phyloP scores from a whole-genome alignment of 2,888 invertebrate genomes.

The Acrobasis consociella region DNA sequence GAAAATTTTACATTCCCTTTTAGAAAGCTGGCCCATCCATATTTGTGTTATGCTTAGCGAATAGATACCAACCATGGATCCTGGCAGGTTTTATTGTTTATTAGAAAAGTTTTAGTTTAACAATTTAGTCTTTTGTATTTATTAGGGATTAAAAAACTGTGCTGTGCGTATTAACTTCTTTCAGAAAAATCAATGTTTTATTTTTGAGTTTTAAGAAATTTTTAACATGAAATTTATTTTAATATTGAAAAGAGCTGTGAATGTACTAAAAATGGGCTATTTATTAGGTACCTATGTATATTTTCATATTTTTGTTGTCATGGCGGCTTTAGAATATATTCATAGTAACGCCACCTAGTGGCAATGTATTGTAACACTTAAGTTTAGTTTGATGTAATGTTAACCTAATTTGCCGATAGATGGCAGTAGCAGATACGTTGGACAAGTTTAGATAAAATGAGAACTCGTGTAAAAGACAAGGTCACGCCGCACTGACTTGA shows the following conservation, averaged over 20 bases:
- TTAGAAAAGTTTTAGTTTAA: too few species aligned
- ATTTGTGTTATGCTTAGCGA: neutral
- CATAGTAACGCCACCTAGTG: slow-evolving; percentile 44
- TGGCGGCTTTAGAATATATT: slow-evolving; percentile 17
- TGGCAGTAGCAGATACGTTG: slow-evolving; percentile 39
- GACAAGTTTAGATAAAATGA: neutral
- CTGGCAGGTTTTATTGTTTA: neutral
- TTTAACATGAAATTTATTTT: neutral
- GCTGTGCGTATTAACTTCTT: neutral
- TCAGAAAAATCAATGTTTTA: too few species aligned
- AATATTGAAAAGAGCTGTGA: slow-evolving; percentile 37
- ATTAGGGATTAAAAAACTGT: neutral
- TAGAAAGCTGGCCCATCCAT: slow-evolving; percentile 1
- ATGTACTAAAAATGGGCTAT: slow-evolving; percentile 22
- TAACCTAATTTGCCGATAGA: slow-evolving; percentile 34
- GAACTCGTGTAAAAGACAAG: neutral
- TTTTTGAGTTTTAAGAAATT: too few species aligned
- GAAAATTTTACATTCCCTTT: slow-evolving; percentile 15
- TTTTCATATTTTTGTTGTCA: slow-evolving; percentile 26
- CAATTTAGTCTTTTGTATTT: neutral
- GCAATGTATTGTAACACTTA: slow-evolving; percentile 28
- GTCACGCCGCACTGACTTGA: neutral
- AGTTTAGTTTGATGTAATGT: slow-evolving; percentile 26
- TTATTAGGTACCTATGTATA: slow-evolving; percentile 8
- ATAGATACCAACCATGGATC: neutral